Evolutionary conservation across 2,888 invertebrate species (phyloP).

Genomic region (Catocala nupta): DNA sequence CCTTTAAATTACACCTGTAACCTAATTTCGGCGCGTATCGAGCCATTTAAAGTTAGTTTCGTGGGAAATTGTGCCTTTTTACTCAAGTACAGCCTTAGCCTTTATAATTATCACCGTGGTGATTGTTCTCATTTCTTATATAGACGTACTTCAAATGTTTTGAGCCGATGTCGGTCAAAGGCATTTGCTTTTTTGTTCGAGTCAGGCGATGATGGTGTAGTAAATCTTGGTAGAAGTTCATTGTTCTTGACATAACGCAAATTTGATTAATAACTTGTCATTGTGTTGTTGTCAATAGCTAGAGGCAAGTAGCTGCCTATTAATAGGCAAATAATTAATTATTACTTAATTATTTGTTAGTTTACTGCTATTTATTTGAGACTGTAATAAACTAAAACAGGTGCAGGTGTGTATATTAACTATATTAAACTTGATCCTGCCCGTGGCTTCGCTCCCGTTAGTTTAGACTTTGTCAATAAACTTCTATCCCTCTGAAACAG

Average conservation of each 20-base stretch:
- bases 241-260: neutral
- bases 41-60: constrained; percentile 7
- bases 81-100: constrained; percentile 18
- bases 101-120: constrained; percentile 26
- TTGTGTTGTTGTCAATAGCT: no score
- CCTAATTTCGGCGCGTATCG: neutral
- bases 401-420: no score
- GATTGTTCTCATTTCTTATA: constrained; percentile 28
- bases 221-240: neutral
- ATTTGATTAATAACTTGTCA: no score
- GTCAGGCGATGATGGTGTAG: neutral
- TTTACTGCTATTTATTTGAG: no score
- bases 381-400: no score
- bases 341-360: no score
- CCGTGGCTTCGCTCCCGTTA: no score
- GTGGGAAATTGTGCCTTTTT: constrained; percentile 4
- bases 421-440: no score
- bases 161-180: constrained; percentile 25
- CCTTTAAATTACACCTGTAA: constrained; percentile 10
- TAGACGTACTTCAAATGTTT: constrained; percentile 26
- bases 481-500: no score
- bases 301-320: no score
- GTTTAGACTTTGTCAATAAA: no score
- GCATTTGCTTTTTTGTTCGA: constrained; percentile 21
- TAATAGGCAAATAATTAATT: no score